Base-by-base conservation (phyloP, 2,888 invertebrate genomes). In the Hybos culiciformis region DNA sequence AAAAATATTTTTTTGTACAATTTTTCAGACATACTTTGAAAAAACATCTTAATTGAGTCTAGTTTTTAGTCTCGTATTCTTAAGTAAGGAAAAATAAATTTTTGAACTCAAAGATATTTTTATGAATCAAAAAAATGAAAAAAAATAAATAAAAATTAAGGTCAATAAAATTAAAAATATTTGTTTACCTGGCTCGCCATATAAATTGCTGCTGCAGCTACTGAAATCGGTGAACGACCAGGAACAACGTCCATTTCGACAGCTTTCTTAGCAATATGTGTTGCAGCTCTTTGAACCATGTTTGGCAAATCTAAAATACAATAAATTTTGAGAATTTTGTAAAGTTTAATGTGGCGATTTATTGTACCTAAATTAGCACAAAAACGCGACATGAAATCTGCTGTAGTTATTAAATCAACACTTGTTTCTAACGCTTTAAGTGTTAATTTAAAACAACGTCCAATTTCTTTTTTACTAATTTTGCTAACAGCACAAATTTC, bases 401-500 rank as follows among this genome's bases (percentile, higher is more conserved):
- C 94, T 1, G 96, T 97, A 0, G 96, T 98, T 46, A 98, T 97
- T 44, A 94, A 77, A 60, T 96, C 94, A 7, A 98, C 93, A 24
- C 88, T 94, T 0, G 97, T 98, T 63, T 96, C 93, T 41, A 98
- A 69, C 0, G 91, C 93, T 63, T 94, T 94, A 31, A 97, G 70
- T 46, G 98, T 98, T 33, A 97, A 67, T 60, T 97, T 97, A 67
- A 98, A 99, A 62, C 97, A 97, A 51, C 96, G 72, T 1, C 98
- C 98, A 46, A 98, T 98, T 70, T 99, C 98, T 58, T 97, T 94
- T 70, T 98, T 98, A 57, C 96, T 94, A 45, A 98, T 92, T 71
- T 92, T 93, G 60, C 96, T 96, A 40, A 97, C 93, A 0, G 97
- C 97, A 66, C 97, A 98, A 47, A 99, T 97, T 74, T 98, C 98